Base-by-base conservation (phyloP, 2,113 vertebrate genomes). In the Stercorarius parasiticus region DNA sequence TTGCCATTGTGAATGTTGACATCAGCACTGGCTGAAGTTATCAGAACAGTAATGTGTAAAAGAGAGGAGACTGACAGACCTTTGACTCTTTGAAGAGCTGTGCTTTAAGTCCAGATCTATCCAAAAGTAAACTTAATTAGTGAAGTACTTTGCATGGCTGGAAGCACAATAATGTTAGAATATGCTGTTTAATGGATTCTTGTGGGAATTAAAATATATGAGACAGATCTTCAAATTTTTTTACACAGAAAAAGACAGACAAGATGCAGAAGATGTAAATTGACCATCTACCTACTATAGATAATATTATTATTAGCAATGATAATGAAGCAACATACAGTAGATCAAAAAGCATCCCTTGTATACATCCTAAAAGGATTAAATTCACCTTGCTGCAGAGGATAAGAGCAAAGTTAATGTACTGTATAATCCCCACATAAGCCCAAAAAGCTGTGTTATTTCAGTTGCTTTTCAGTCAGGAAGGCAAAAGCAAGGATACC, bases 381-480 rank as follows among this genome's bases (percentile, higher is more conserved):
- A 82, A 90, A 93, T 86, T 90, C 53, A 93, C 74, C 74, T 96
- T 91, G 62, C 53, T 86, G 86, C 86, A 88, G 64, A 93, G 50
- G 58, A 83, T 86, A 66, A 93, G 62, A 91, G 69, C 61, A 89
- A 92, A 92, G 82, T 86, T 90, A 88, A 93, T 90, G 67, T 80
- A 70, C 66, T 45, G 0, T 90, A 77, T 77, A 95, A 96, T 93
- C 64, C 25, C 32, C 20, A n/a, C 23, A 7, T 62, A 91, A 82
- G 45, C 77, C 62, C 66, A 91, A 88, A 94, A 95, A 58, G 11
- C 84, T 67, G 20, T 91, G 53, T 86, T 85, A 83, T 88, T 94
- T 92, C 76, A 74, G 42, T 34, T 92, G 32, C 25, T 91, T 90
- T 91, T 90, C 62, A 91, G 71, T 59, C 26, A 91, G 38, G 45